Percentiles rank a stretch among this genome's conserved stretches.
Conservation (phyloP, 2,888 invertebrate species). For the Isotomurus palustris region DNA sequence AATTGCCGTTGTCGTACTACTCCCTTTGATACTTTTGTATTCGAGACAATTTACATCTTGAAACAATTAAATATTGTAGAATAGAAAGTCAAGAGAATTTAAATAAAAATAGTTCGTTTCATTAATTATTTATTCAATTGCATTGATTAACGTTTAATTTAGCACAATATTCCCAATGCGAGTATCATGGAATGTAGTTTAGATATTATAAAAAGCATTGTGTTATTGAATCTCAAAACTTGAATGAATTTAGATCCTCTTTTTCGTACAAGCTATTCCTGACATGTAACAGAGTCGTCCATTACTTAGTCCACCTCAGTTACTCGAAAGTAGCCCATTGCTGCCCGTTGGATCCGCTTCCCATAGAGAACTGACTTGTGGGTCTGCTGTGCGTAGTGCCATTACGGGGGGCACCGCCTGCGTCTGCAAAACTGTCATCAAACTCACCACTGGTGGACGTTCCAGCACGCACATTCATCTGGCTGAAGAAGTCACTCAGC, state of each 20-base stretch:
- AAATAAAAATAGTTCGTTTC: too few relatives aligned
- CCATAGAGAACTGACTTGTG: background rate
- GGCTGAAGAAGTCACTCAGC: constrained; percentile 41
- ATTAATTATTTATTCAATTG: too few relatives aligned
- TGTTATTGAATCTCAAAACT: background rate
- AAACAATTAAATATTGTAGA: too few relatives aligned
- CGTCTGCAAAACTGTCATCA: constrained; percentile 1
- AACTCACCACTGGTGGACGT: background rate
- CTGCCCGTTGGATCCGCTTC: background rate
- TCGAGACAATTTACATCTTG: too few relatives aligned
- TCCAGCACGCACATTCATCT: constrained; percentile 32
- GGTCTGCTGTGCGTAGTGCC: background rate
- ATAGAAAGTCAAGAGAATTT: too few relatives aligned
- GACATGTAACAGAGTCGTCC: too few relatives aligned
- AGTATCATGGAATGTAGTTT: too few relatives aligned
- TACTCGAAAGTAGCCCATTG: constrained; percentile 28
- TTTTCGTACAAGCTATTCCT: background rate
- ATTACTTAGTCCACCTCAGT: too few relatives aligned
- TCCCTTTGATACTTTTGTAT: constrained; percentile 28
- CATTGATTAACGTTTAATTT: too few relatives aligned
- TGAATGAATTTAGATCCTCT: background rate
- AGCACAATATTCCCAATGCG: too few relatives aligned
- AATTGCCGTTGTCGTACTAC: constrained; percentile 7
- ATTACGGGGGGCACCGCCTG: background rate
- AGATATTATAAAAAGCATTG: background rate